phyloP scores from a whole-genome alignment of 1,140 invertebrate species.

The Ips nitidus region DNA sequence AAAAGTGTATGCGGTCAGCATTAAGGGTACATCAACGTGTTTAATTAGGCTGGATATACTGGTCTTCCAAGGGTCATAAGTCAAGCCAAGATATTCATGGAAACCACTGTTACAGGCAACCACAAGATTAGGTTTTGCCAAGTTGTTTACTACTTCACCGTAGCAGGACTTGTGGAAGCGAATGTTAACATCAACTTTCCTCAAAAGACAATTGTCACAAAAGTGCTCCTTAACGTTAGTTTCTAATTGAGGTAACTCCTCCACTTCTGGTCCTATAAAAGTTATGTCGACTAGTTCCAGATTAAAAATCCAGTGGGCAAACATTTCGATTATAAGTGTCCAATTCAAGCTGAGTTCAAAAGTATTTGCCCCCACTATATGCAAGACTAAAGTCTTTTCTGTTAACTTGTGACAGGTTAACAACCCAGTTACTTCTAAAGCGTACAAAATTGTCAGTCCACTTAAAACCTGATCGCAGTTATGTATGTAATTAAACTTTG shows the following conservation, averaged over 20 bases:
- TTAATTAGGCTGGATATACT: constrained; percentile 42
- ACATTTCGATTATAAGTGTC: constrained; percentile 42
- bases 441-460: constrained; percentile 43
- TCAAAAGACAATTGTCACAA: constrained; percentile 36
- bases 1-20: constrained; percentile 49
- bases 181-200: constrained; percentile 25
- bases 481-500: constrained; percentile 7
- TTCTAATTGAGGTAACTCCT: background rate
- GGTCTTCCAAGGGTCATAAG: constrained; percentile 45
- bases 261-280: constrained; percentile 47
- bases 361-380: constrained; percentile 46
- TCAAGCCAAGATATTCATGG: constrained; percentile 39
- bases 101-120: constrained; percentile 50
- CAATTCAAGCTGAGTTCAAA: constrained; percentile 43
- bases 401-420: constrained; percentile 30
- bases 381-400: constrained; percentile 40
- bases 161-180: constrained; percentile 40
- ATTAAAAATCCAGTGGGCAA: constrained; percentile 44
- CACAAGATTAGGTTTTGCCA: constrained; percentile 45
- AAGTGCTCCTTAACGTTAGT: constrained; percentile 2
- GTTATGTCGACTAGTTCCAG: constrained; percentile 38
- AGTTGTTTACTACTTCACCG: constrained; percentile 39
- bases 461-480: constrained; percentile 22
- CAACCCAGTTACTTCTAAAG: constrained; percentile 37
- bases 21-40: constrained; percentile 39